phyloP scores from a whole-genome alignment of 2,888 invertebrate species.

The Crossocerus cetratus region DNA sequence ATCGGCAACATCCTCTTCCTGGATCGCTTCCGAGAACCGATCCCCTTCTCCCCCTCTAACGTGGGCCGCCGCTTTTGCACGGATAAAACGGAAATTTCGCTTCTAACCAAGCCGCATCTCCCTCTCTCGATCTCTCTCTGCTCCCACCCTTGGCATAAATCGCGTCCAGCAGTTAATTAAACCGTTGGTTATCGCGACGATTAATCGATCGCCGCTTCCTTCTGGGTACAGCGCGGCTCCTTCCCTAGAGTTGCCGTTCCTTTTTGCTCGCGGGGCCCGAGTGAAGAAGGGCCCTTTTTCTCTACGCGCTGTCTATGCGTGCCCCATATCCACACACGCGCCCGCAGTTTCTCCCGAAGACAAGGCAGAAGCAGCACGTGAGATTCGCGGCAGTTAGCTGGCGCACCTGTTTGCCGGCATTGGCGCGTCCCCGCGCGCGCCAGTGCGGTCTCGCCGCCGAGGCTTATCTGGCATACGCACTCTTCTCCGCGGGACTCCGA shows the following conservation, averaged over 20 bases:
- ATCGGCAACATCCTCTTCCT: conserved; percentile 35
- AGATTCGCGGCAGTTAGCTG: neutral
- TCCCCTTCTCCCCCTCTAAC: conserved; percentile 11
- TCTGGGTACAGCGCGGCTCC: conserved; percentile 43
- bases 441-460: neutral
- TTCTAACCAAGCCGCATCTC: conserved; percentile 42
- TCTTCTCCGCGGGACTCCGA: neutral
- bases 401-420: neutral
- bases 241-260: conserved; percentile 18
- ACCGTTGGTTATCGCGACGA: conserved; percentile 69
- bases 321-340: no score
- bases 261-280: conserved; percentile 20
- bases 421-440: neutral
- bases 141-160: conserved; percentile 49
- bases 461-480: neutral
- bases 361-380: neutral
- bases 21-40: conserved; percentile 33
- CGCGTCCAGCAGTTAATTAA: conserved; percentile 67
- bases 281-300: conserved; percentile 18
- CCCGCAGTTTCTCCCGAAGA: neutral
- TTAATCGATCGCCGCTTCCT: conserved; percentile 68
- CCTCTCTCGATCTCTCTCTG: neutral
- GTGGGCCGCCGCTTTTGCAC: conserved; percentile 20
- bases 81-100: conserved; percentile 58
- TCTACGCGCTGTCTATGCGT: neutral